Percentiles rank a stretch among this genome's conserved stretches.
Conservation (phyloP, 2,888 invertebrate genomes). For the Proisotoma minuta region DNA sequence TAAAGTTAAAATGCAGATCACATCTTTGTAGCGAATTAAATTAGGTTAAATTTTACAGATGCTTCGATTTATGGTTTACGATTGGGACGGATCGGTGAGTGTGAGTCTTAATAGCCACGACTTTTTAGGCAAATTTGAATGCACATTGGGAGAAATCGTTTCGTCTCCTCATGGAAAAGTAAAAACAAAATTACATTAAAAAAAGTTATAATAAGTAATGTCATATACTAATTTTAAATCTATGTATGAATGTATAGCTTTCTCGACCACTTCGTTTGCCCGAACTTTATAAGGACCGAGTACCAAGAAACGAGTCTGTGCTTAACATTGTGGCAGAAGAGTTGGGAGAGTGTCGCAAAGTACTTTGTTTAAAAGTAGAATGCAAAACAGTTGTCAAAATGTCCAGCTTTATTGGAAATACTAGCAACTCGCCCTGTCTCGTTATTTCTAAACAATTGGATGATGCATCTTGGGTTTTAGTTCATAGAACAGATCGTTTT, state of each 20-base stretch:
- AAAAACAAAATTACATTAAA: slow-evolving; percentile 6
- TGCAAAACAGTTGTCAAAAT: slow-evolving; percentile 50
- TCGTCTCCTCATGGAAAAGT: slow-evolving; percentile 32
- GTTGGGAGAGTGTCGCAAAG: slow-evolving; percentile 50
- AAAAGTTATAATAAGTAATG: too few species aligned
- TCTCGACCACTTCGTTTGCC: slow-evolving; percentile 21
- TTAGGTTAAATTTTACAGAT: slow-evolving; percentile 39
- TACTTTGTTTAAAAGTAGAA: slow-evolving; percentile 49
- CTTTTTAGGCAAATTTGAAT: slow-evolving; percentile 51
- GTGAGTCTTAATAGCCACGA: slow-evolving; percentile 37
- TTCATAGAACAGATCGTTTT: slow-evolving; percentile 55
- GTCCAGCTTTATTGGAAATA: slow-evolving; percentile 51
- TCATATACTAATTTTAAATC: too few species aligned
- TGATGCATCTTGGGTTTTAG: slow-evolving; percentile 51
- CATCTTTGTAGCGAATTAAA: background rate
- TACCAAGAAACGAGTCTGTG: slow-evolving; percentile 37
- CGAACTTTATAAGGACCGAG: slow-evolving; percentile 19
- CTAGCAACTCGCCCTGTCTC: slow-evolving; percentile 25
- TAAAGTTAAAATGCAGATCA: background rate
- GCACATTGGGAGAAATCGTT: slow-evolving; percentile 31
- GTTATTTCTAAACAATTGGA: slow-evolving; percentile 50
- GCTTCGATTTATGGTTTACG: slow-evolving; percentile 51
- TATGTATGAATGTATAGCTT: slow-evolving; percentile 25
- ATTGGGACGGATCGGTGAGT: slow-evolving; percentile 43
- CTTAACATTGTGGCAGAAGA: slow-evolving; percentile 51